Evolutionary conservation across 2,888 invertebrate genomes (phyloP), one percentile per base, ranked within the genome.

Genomic region (Pimpla rufipes): DNA sequence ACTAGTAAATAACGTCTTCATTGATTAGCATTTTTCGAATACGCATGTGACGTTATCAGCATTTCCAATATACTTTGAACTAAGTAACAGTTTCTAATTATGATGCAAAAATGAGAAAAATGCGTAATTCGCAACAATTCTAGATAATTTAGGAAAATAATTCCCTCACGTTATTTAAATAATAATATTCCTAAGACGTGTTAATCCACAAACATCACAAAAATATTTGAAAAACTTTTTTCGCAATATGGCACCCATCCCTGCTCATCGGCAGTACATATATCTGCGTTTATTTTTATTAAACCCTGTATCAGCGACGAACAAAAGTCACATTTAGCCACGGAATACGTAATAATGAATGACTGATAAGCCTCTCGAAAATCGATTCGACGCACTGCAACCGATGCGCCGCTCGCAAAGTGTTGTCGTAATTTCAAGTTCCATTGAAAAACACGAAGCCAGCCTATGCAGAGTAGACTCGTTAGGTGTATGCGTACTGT

Each of bases 401-500:
- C 62, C 18, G 18, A 62, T 40, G 16, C 11, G 40, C 18, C 11
- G 62, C 8, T 3, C 7, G n/a, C 10, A 64, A 64, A 21, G 42
- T 64, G 21, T 42, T 6, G 7, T 16, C 1, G 62, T 66, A 45
- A 66, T 66, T 42, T 35, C 5, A 29, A 59, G 23, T 59, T 47
- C 29, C 10, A 59, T 59, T 23, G 68, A 59, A 70, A 62, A 71
- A 23, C 29, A 37, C 13, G 11, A 1, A 13, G 40, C 16, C 2
- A 23, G 40, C 16, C 3, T 23, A 29, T 29, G 67, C 62, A 8
- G 37, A 10, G 16, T n/a, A 8, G 42, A 55, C n/a, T 62, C 37
- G 71, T 40, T 10, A 62, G 40, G 40, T 29, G 50, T 62, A 37
- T 21, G 57, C 62, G 70, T 50, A 50, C 77, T 81, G 76, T 79